Base-by-base conservation (phyloP, 2,797 vertebrate genomes). In the Alauda arvensis region DNA sequence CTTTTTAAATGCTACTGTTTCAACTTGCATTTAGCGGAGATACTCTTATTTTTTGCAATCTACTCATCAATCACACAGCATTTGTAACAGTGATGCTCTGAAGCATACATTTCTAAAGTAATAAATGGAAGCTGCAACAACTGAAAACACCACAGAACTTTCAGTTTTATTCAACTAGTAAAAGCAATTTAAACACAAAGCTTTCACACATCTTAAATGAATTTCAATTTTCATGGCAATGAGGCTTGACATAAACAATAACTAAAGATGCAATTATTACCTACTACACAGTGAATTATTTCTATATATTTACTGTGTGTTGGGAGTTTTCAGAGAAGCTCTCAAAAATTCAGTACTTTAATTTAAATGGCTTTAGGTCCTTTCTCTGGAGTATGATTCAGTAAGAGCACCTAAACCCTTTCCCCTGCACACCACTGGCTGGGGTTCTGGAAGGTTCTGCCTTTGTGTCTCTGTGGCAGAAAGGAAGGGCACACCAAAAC, bases 161-260 rank as follows among this genome's bases (percentile, higher is more conserved):
- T 2, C 15, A 53, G 12, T 29, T 65, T 80, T 79, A 63, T 74
- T 77, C 34, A 52, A 34, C 18, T 77, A 42, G 56, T 20, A 63
- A 77, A 84, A 59, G 3, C 19, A 74, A 77, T 59, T 59, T 68
- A 42, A 77, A 61, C 24, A 5, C 14, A 37, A 11, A 52, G 6
- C 9, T 68, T 89, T 85, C 28, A 9, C 43, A 15, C 10, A 2
- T 48, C n/a, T 80, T 76, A 74, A 91, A 80, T 20, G 2, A 77
- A 62, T 80, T 89, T 71, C 14, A 87, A 62, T 85, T 76, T 89
- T 89, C 63, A 52, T 76, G 45, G 21, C 81, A 83, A 87, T 51
- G 51, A 83, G 18, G 14, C 40, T 76, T 77, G 60, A 55, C 45
- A 71, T 21, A 81, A 92, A 75, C 55, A 61, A 48, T 63, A 26